Percentiles rank a stretch among this genome's conserved stretches.
These are phyloP conservation scores for Cygnus atratus DNA, from an alignment of 2,113 vertebrate genomes.

Conservation along the genomic window DNA sequence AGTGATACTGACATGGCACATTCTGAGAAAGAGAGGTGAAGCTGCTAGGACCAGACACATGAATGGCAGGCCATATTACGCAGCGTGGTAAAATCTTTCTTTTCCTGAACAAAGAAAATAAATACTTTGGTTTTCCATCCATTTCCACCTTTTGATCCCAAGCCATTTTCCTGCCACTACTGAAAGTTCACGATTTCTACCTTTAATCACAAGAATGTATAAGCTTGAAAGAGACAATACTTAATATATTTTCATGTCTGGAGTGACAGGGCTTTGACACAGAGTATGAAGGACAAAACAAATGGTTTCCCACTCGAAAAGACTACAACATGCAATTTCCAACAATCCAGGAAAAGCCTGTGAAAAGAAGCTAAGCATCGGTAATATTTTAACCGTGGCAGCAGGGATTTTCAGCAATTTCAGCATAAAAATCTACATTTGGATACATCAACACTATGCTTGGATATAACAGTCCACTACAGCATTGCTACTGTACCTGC, in stretches of 20 bases:
- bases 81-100: background rate
- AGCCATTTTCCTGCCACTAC: background rate
- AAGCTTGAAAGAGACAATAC: background rate
- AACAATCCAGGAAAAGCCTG: background rate
- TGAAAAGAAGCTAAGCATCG: background rate
- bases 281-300: background rate
- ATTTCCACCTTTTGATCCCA: background rate
- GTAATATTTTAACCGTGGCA: background rate
- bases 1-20: background rate
- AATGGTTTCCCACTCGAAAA: background rate
- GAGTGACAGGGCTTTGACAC: background rate
- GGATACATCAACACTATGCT: background rate
- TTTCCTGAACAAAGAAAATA: background rate
- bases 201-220: background rate
- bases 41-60: background rate
- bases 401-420: background rate
- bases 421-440: background rate
- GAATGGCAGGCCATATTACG: background rate
- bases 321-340: background rate
- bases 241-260: background rate
- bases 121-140: background rate
- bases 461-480: too few species aligned
- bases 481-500: constrained; percentile 58
- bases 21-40: background rate
- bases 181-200: background rate